Percentiles rank a stretch among this genome's conserved stretches.
These are phyloP conservation scores for Lepidotrigona ventralis DNA, from an alignment of 1,140 invertebrate species.

Conservation along the genomic window DNA sequence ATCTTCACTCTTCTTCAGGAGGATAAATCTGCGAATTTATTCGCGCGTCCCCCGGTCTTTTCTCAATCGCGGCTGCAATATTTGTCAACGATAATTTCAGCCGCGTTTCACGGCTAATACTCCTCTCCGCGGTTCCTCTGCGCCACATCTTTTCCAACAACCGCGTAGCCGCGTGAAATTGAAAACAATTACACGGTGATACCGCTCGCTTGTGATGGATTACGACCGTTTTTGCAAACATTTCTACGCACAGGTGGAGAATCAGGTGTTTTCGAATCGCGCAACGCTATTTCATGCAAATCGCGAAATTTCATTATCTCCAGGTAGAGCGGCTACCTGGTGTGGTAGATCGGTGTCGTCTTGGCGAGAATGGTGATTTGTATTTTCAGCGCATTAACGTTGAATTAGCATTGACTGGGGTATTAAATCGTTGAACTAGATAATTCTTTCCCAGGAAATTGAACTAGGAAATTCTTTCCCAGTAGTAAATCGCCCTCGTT, in stretches of 20 bases:
- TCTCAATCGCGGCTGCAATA: background rate
- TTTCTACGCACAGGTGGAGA: background rate
- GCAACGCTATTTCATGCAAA: background rate
- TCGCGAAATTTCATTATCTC: background rate
- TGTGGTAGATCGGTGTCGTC: too few species aligned
- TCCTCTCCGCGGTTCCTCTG: background rate
- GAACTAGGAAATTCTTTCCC: background rate
- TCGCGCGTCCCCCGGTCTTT: background rate
- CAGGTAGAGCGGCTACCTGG: background rate
- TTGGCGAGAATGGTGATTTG: background rate
- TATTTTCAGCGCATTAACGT: background rate
- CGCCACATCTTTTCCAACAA: background rate
- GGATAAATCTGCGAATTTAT: conserved; percentile 18
- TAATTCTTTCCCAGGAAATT: background rate
- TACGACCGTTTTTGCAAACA: background rate
- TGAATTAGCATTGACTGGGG: background rate
- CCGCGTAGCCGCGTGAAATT: background rate
- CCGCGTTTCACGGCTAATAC: too few species aligned
- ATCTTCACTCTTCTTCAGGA: background rate
- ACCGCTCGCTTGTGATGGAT: background rate
- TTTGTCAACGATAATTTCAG: background rate
- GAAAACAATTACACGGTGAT: background rate
- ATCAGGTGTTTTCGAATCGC: background rate
- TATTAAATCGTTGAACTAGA: background rate
- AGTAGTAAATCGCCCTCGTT: background rate